These are phyloP conservation scores for Prenolepis imparis DNA, from an alignment of 2,888 invertebrate genomes.

Conservation along the genomic window DNA sequence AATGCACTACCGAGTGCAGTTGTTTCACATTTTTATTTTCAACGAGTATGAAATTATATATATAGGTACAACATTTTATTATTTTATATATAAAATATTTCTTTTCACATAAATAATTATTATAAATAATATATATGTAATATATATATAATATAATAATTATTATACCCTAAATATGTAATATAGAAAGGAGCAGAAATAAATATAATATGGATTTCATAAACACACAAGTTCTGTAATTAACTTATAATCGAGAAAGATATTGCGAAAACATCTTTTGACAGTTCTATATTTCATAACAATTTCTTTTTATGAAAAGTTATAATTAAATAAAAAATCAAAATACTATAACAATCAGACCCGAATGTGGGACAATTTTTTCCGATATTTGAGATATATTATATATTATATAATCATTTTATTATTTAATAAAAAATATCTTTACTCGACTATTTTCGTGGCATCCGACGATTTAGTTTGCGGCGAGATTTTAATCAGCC, in stretches of 20 bases:
- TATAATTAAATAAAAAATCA: no score
- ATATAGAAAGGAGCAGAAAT: no score
- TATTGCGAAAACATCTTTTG: no score
- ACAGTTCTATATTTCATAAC: no score
- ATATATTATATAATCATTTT: background rate
- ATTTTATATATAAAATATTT: background rate
- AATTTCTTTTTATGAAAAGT: no score
- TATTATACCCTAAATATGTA: background rate
- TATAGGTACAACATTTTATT: background rate
- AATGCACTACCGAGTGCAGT: background rate
- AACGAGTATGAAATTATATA: background rate
- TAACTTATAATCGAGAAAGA: no score
- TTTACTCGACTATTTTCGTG: background rate
- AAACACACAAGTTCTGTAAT: no score
- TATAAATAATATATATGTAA: background rate
- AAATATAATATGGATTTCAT: no score
- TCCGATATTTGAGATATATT: background rate
- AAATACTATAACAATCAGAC: no score
- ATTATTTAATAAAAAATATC: background rate
- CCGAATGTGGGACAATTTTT: no score
- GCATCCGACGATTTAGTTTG: background rate
- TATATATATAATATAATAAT: background rate
- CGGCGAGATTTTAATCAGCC: slow-evolving; percentile 20
- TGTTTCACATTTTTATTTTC: background rate
- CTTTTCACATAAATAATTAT: background rate